Evolutionary conservation across 2,888 invertebrate genomes (phyloP), one percentile per base, ranked within the genome.

Genomic region (Hyposoter didymator): DNA sequence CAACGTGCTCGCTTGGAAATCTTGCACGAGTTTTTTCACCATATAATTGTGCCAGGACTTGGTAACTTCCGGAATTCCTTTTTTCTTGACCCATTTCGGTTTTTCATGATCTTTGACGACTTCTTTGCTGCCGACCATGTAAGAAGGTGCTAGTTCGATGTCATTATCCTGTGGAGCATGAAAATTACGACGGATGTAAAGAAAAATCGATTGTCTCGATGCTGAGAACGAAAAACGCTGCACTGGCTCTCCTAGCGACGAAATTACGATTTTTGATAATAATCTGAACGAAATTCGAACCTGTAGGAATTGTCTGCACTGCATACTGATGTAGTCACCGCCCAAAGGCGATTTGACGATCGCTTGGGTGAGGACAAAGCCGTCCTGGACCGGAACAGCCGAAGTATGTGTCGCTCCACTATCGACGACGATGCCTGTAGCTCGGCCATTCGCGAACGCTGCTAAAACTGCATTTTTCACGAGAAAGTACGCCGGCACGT

Each of bases 331-430:
- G 90, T 99, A 98, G 94, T 99, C 99, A 0, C 99, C 99, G 0
- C 99, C 99, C 0, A 99, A 95, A 0, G 99, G 99, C 0, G 99
- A 98, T 90, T 99, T 97, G 0, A 99, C 99, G 45, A 99, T 99
- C 0, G 99, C 99, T 91, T 98, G 98, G 0, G 97, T 97, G 10
- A 99, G 94, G 6, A 99, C 99, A 94, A 99, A 99, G 1, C 99
- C 99, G 94, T 98, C 97, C 95, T 97, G 98, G 75, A 99, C 99
- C 0, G 99, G 99, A 8, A 99, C 97, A 0, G 99, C 99, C 0
- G 99, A 98, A 0, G 99, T 99, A 94, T 99, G 99, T 32, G 99
- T 99, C 0, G 99, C 99, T 0, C 99, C 99, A 90, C 98, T 98
- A 92, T 99, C 99, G 0, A 99, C 96, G 10, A 99, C 98, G 82